Percentiles rank a stretch among this genome's conserved stretches.
These are phyloP conservation scores for Eucera pruinosa DNA, from an alignment of 2,888 invertebrate genomes.

Conservation along the genomic window DNA sequence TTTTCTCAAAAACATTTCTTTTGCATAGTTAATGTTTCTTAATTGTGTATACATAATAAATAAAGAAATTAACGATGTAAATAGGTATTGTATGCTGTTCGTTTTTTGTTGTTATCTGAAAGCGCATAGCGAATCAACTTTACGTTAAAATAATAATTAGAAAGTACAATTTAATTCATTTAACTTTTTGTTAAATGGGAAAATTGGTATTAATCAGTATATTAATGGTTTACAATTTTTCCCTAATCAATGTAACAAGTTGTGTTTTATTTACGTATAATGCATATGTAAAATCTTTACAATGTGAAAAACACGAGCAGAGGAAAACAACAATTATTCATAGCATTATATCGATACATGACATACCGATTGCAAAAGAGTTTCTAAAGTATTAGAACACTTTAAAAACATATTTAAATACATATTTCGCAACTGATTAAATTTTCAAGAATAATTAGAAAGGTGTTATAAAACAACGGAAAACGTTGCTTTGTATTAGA, in stretches of 20 bases:
- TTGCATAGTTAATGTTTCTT: too few species aligned
- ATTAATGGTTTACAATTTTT: not conserved
- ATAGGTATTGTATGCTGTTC: not conserved
- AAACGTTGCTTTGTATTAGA: too few species aligned
- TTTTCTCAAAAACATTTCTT: not conserved
- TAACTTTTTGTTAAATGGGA: not conserved
- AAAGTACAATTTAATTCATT: not conserved
- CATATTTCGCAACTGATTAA: not conserved
- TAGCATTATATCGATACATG: conserved; percentile 1
- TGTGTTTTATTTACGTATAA: not conserved
- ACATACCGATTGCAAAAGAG: too few species aligned
- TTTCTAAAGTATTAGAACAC: not conserved
- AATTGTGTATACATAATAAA: not conserved
- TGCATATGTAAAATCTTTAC: conserved; percentile 17
- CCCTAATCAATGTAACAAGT: not conserved
- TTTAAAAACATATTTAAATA: not conserved
- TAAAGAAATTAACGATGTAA: not conserved
- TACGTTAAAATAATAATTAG: not conserved
- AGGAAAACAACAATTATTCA: conserved; percentile 34
- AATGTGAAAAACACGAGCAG: not conserved
- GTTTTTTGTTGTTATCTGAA: not conserved
- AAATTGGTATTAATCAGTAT: not conserved
- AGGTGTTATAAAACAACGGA: too few species aligned
- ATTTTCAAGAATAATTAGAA: too few species aligned
- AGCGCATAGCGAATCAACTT: not conserved